phyloP scores from a whole-genome alignment of 2,888 invertebrate genomes.

The Galerucella calmariensis region DNA sequence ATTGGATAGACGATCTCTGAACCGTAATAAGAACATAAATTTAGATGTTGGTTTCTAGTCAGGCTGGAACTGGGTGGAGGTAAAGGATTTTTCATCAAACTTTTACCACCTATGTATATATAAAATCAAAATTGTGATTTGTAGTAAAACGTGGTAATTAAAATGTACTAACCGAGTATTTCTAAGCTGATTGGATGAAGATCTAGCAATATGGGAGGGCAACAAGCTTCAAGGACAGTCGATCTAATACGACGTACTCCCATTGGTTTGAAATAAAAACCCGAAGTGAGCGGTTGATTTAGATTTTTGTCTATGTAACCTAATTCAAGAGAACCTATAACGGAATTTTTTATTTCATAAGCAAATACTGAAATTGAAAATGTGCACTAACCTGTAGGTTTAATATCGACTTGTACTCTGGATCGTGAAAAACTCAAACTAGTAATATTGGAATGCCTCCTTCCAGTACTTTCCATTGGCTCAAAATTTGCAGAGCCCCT shows the following conservation, averaged over 20 bases:
- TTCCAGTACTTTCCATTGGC: conserved; percentile 37
- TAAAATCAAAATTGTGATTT: no score
- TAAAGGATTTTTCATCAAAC: conserved; percentile 70
- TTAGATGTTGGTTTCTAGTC: conserved; percentile 77
- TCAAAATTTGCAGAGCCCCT: conserved; percentile 51
- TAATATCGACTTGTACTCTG: conserved; percentile 64
- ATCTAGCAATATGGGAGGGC: conserved; percentile 76
- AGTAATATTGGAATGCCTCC: conserved; percentile 73
- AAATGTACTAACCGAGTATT: conserved; percentile 67
- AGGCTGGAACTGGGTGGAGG: conserved; percentile 78
- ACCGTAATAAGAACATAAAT: conserved; percentile 72
- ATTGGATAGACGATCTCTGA: conserved; percentile 86
- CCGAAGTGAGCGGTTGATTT: conserved; percentile 59
- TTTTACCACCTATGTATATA: conserved; percentile 10
- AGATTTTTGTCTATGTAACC: conserved; percentile 65
- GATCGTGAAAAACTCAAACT: conserved; percentile 67
- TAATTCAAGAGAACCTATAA: conserved; percentile 70
- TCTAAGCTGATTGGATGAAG: conserved; percentile 86
- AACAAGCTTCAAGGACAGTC: conserved; percentile 77
- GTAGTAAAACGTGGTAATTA: neutral
- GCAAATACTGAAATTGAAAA: neutral
- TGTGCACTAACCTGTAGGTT: conserved; percentile 60
- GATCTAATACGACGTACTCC: conserved; percentile 78
- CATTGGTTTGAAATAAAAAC: conserved; percentile 60
- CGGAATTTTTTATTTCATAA: neutral